These are phyloP conservation scores for Microplitis deprimator DNA, from an alignment of 2,888 invertebrate genomes.

Conservation along the genomic window DNA sequence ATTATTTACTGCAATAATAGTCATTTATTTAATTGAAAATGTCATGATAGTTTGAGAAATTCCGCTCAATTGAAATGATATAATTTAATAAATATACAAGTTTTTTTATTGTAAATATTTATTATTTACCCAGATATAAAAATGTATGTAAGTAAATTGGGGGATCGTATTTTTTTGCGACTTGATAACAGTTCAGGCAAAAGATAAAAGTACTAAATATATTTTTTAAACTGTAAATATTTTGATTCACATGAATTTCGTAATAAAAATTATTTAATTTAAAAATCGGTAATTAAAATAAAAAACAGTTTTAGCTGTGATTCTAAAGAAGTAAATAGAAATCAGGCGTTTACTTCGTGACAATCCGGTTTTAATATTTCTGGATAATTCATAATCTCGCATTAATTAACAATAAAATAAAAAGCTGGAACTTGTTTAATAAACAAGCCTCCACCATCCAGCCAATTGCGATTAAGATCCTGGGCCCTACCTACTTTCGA, in stretches of 20 bases:
- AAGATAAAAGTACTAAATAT: no score
- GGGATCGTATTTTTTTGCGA: not conserved
- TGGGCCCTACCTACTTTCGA: constrained; percentile 33
- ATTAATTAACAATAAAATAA: constrained; percentile 49
- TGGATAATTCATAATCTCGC: constrained; percentile 54
- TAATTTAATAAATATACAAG: not conserved
- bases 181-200: not conserved
- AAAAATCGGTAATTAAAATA: not conserved
- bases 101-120: not conserved
- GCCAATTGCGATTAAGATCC: constrained; percentile 59
- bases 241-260: no score
- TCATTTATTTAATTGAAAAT: no score
- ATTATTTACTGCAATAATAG: no score
- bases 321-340: constrained; percentile 34
- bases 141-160: not conserved
- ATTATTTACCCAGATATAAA: not conserved
- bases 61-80: not conserved
- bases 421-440: constrained; percentile 38
- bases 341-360: constrained; percentile 53
- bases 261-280: not conserved
- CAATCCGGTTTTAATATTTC: constrained; percentile 53
- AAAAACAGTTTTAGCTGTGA: not conserved
- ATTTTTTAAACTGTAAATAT: no score
- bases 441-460: constrained; percentile 64
- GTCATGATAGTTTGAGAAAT: not conserved